Evolutionary conservation across 2,888 invertebrate genomes (phyloP), one percentile per base, ranked within the genome.

Genomic region (Desoria tigrina): DNA sequence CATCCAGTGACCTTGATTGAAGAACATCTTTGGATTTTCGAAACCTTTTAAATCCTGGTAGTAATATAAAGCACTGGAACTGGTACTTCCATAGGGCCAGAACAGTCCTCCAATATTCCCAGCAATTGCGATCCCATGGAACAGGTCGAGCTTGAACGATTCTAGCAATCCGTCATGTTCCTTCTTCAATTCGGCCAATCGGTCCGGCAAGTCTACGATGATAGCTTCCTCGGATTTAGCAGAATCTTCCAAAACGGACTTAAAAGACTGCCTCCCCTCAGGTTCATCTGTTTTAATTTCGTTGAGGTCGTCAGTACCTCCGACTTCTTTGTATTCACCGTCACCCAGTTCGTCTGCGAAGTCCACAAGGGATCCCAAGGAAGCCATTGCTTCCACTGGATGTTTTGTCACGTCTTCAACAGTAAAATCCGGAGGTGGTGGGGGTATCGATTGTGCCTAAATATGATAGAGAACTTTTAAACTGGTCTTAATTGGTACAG

Each of bases 41-140:
- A n/a, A n/a, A n/a, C n/a, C n/a, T n/a, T n/a, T n/a, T n/a, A n/a
- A n/a, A n/a, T n/a, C n/a, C 9, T 11, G 16, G 16, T 39, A 39
- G 39, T 39, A 39, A 9, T 39, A 16, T 39, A 39, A 16, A 16
- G 9, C 16, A 11, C 9, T 11, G 16, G 9, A 11, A 39, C 39
- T 39, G 16, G 39, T 39, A 11, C 9, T 11, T 39, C 9, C 16
- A 39, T 11, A 39, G 9, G 39, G 39, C 59, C 68, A 66, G 21
- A 69, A 61, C 14, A 56, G 32, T n/a, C 69, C 72, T 1, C 73
- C 72, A 60, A 75, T 69, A 53, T 69, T 72, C n/a, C 71, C 67
- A 16, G 66, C 72, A 6, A 57, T 53, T 7, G 57, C 67, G 0
- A 63, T 32, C 0, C 56, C 42, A 21, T 63, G 61, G 6, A 67